Evolutionary conservation across 2,888 invertebrate species (phyloP).

Genomic region (Pachymerium ferrugineum): DNA sequence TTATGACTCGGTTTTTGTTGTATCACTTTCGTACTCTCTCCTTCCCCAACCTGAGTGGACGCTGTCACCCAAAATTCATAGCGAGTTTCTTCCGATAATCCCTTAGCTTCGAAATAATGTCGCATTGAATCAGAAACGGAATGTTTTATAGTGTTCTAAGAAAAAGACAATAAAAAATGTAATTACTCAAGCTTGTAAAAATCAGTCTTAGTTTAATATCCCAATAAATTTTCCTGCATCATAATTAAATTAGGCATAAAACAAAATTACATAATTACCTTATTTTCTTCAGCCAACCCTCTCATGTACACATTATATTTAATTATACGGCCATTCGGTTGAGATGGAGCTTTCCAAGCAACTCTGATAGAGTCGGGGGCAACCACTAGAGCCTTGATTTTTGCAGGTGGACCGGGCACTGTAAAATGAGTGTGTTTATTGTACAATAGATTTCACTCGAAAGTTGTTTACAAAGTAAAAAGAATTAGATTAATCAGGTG

Average conservation of each 20-base stretch:
- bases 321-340: slow-evolving; percentile 20
- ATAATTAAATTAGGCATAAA: not conserved
- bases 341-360: slow-evolving; percentile 16
- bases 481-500: not conserved
- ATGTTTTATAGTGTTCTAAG: slow-evolving; percentile 3
- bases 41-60: slow-evolving; percentile 58
- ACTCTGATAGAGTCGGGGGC: slow-evolving; percentile 20
- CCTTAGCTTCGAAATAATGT: slow-evolving; percentile 48
- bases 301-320: slow-evolving; percentile 32
- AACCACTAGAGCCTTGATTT: slow-evolving; percentile 16
- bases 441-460: not conserved
- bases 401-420: slow-evolving; percentile 28
- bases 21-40: slow-evolving; percentile 41
- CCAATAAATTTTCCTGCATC: not conserved
- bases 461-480: not conserved
- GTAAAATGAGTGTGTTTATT: not conserved
- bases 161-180: not conserved
- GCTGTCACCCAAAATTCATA: slow-evolving; percentile 61
- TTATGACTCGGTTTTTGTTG: slow-evolving; percentile 17
- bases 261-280: not conserved
- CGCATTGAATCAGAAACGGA: not conserved
- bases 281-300: slow-evolving; percentile 6
- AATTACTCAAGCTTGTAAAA: not conserved
- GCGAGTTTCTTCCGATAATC: slow-evolving; percentile 53
- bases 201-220: not conserved